Percentiles rank a stretch among this genome's conserved stretches.
Conservation (phyloP, 2,113 vertebrate species). For the Eurypyga helias region DNA sequence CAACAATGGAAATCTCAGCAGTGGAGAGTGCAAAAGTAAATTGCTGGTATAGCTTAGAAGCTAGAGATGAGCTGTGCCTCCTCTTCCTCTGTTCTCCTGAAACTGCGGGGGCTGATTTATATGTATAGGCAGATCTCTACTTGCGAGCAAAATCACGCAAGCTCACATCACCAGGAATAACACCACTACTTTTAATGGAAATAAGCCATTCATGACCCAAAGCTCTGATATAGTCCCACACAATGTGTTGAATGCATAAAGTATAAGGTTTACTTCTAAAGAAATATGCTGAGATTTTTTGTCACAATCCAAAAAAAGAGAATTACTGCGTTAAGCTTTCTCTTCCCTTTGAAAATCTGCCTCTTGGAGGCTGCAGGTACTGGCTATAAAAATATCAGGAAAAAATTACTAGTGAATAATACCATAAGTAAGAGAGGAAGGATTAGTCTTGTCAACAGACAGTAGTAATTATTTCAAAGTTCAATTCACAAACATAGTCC, state of each 20-base stretch:
- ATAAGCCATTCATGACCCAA: slow-evolving; percentile 34
- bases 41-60: not conserved
- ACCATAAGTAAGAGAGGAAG: not conserved
- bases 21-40: not conserved
- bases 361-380: not conserved
- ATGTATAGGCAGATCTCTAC: not conserved
- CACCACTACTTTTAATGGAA: slow-evolving; percentile 49
- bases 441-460: not conserved
- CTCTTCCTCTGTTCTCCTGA: slow-evolving; percentile 19
- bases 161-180: not conserved
- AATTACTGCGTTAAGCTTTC: not conserved
- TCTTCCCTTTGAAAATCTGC: not conserved
- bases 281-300: not conserved
- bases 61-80: not conserved
- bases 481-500: not conserved
- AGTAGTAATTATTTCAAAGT: not conserved
- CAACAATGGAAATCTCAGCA: not conserved
- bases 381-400: not conserved
- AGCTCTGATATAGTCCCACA: slow-evolving; percentile 21
- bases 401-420: not conserved
- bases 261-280: slow-evolving; percentile 2
- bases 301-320: not conserved
- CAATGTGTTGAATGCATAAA: slow-evolving; percentile 37
- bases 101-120: slow-evolving; percentile 15
- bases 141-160: not conserved